Base-by-base conservation (phyloP, 2,888 invertebrate genomes). In the Tetranychus truncatus region DNA sequence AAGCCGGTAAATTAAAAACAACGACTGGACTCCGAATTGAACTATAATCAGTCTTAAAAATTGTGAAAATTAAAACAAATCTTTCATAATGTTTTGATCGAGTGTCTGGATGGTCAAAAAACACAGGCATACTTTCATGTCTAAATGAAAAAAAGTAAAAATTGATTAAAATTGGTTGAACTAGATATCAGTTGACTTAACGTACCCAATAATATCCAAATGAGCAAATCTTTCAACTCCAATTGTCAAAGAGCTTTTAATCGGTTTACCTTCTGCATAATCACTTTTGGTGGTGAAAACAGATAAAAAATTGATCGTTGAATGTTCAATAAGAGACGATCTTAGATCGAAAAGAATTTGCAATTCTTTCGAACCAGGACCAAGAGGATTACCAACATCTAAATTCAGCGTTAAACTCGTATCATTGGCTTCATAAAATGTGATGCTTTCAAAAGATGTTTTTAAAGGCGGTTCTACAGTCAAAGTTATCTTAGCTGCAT, bases 401-500 rank as follows among this genome's bases (percentile, higher is more conserved):
- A 9, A 2, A 55, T 55, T 55, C 5, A 55, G 9, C 4, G 15
- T 55, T 55, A 55, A 55, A 55, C 11, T 55, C 6, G 55, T 55
- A 55, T 55, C 55, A 15, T 55, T 55, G 55, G 3, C 7, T 15
- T 55, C 55, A 55, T 55, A 55, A 55, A 15, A 55, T 15, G 9
- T 55, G 7, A 55, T 55, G 55, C 15, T 55, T 55, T 55, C 55
- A 55, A 55, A 34, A 34, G 55, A 55, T 55, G 34, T 34, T 34
- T 34, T 66, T 66, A 66, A 66, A 69, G 69, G 69, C 1, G 72
- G 72, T 45, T 72, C 45, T 45, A 72, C 46, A 18, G 44, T 46
- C 11, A 72, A 20, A 3, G 9, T 4, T 45, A 45, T 15, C 11
- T 72, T 72, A 1, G 72, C 6, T 20, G 72, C 21, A 46, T 72